Evolutionary conservation across 1,140 invertebrate genomes (phyloP), one percentile per base, ranked within the genome.

Genomic region (Danaus plexippus): DNA sequence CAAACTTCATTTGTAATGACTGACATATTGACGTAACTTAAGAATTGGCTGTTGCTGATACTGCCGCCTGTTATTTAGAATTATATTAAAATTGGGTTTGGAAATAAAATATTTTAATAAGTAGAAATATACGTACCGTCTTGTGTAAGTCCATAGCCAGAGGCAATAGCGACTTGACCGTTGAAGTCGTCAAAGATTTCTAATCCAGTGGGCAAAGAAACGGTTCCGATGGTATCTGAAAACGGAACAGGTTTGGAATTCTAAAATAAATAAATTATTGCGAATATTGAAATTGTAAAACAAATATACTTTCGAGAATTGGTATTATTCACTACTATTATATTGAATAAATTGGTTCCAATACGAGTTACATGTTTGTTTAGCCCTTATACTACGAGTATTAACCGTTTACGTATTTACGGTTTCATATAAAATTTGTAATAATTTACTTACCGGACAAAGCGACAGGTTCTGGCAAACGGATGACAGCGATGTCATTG

Each of bases 401-500:
- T n/a, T 15, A 15, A 15, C 3, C 15, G 3, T 15, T 15, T 1
- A n/a, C n/a, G n/a, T n/a, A 15, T 15, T 15, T 15, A 15, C 15
- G 1, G 15, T 15, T 15, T 15, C 15, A 15, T 15, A 15, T 47
- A 13, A 43, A 49, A 11, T 52, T 41, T 12, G 15, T 18, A 47
- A 11, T 52, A 32, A 18, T 40, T 43, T 9, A 61, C 69, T 51
- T 68, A 83, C 80, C 64, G 41, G 83, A 77, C 32, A 77, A 63
- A 9, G 63, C 12, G 7, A 87, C 61, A 7, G 46, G 3, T 1
- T 53, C 57, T 9, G 77, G 77, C 32, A 88, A 53, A 44, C 75
- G 60, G 41, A 73, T 63, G 6, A 80, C 41, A 53, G 67, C 73
- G 13, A 80, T 57, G 47, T 80, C 77, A 50, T 77, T 74, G 13